Base-by-base conservation (phyloP, 2,113 vertebrate species). In the Hiodon alosoides region DNA sequence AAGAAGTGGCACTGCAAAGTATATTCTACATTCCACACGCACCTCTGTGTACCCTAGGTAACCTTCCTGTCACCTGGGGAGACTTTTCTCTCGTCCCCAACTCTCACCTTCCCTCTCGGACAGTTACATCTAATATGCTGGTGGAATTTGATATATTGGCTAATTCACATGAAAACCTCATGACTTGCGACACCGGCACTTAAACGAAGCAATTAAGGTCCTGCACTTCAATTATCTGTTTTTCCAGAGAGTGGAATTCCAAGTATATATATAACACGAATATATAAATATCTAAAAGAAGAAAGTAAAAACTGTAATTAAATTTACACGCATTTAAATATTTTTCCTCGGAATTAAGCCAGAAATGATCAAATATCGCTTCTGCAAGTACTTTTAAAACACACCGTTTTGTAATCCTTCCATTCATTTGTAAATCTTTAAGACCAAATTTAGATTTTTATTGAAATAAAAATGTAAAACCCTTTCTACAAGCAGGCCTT, bases 111-210 rank as follows among this genome's bases (percentile, higher is more conserved):
- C 10, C 61, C 51, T 84, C 83, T 83, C 81, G 72, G 81, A 81
- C 80, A 78, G 79, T 80, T 86, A 88, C 85, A 91, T 90, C 87
- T 88, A 89, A 91, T 86, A 90, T 89, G 84, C 77, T 55, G 75
- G 76, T 79, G 85, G 85, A 90, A 90, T 90, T 85, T 89, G 84
- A 87, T 88, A 83, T 83, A 83, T 81, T 80, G 86, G 80, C 87
- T 87, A 85, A 90, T 91, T 88, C 85, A 88, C 83, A 89, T 88
- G 77, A 81, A 83, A 88, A 83, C 67, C 90, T 84, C 86, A 87
- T 89, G 90, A 91, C 90, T 89, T 88, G 89, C 90, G 90, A 89
- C 86, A 76, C 81, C 53, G 75, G 11, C 65, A 80, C 74, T 72
- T 72, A 81, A 87, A 81, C 77, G 51, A 72, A 67, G n/a, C 72